A percentile compares a stretch with the other conserved stretches of the same genome.
Evolutionary conservation across 2,797 vertebrate species (phyloP).

Genomic region (Chromis chromis): DNA sequence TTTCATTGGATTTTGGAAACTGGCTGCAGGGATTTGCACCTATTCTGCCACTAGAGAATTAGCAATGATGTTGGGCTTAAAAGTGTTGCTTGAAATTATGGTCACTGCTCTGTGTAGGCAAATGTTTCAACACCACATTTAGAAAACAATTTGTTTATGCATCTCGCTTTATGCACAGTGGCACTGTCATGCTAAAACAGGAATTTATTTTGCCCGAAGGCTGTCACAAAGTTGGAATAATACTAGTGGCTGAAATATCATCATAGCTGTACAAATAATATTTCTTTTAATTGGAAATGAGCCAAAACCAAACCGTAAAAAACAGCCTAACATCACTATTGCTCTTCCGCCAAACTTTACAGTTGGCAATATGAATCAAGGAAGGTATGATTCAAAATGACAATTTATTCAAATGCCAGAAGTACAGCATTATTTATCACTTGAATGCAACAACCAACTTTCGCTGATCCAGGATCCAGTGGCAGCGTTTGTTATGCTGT

Average conservation of each 20-base stretch:
- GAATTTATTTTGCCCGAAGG: too few species aligned
- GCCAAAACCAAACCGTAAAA: too few species aligned
- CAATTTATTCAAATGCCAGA: not conserved
- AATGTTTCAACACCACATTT: not conserved
- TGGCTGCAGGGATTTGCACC: too few species aligned
- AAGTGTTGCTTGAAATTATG: too few species aligned
- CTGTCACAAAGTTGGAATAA: not conserved
- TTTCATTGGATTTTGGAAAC: not conserved
- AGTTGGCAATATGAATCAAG: not conserved
- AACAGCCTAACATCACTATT: not conserved
- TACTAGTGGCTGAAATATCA: not conserved
- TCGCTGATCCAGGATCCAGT: not conserved
- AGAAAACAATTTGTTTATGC: not conserved
- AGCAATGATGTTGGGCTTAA: too few species aligned
- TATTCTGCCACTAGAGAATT: too few species aligned
- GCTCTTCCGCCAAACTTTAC: not conserved
- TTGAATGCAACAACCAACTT: not conserved
- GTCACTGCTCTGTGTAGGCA: too few species aligned
- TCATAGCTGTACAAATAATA: not conserved
- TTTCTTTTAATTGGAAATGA: not conserved
- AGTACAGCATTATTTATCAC: constrained; percentile 5
- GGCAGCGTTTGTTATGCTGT: not conserved
- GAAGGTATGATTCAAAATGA: not conserved
- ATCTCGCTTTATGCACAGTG: not conserved
- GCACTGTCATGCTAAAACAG: too few species aligned